Percentiles rank a stretch among this genome's conserved stretches.
Conservation (phyloP, 1,140 invertebrate genomes). For the Atta cephalotes region DNA sequence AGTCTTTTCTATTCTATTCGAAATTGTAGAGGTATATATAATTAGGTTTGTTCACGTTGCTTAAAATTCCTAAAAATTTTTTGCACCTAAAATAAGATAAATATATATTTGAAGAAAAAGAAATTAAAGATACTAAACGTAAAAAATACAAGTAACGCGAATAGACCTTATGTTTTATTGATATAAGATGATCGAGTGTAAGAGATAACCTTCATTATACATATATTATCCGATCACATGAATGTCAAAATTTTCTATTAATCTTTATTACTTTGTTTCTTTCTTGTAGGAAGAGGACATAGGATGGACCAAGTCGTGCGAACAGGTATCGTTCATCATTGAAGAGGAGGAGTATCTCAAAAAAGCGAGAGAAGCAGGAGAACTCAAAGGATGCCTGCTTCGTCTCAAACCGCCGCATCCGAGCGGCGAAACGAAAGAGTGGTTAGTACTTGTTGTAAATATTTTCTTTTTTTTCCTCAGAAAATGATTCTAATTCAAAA, state of each 20-base stretch:
- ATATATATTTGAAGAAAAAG: too few relatives aligned
- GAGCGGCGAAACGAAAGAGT: constrained; percentile 83
- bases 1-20: not conserved
- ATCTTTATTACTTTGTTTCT: constrained; percentile 76
- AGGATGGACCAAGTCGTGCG: constrained; percentile 81
- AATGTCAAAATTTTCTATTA: constrained; percentile 62
- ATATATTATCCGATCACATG: not conserved
- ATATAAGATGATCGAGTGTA: not conserved
- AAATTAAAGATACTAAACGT: too few relatives aligned
- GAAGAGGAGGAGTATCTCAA: constrained; percentile 79
- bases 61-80: too few relatives aligned
- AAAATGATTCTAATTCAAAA: not conserved
- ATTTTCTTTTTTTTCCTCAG: not conserved
- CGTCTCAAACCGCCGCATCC: constrained; percentile 82
- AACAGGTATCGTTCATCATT: constrained; percentile 78
- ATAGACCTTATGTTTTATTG: not conserved
- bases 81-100: too few relatives aligned
- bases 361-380: constrained; percentile 75
- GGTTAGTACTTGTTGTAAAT: constrained; percentile 70
- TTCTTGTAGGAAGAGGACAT: constrained; percentile 79
- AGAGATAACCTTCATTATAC: not conserved
- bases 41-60: too few relatives aligned
- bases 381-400: constrained; percentile 82
- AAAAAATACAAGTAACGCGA: too few relatives aligned
- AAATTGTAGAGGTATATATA: too few relatives aligned